Evolutionary conservation across 2,888 invertebrate species (phyloP).

Genomic region (Ganaspis brasiliensis): DNA sequence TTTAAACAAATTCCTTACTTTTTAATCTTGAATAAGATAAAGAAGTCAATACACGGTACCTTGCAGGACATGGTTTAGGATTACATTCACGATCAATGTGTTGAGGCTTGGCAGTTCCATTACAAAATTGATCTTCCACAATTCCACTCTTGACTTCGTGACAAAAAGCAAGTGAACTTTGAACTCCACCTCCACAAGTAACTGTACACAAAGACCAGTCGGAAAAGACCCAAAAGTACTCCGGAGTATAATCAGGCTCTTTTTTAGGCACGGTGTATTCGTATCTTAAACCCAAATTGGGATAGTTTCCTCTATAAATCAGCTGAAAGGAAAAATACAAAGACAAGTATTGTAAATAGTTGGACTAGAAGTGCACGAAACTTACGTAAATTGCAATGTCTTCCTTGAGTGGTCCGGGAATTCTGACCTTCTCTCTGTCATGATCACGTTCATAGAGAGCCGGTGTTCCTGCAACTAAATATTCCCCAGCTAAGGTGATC

Average conservation of each 20-base stretch:
- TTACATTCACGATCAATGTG: conserved; percentile 80
- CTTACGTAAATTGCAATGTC: conserved; percentile 84
- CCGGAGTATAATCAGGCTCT: conserved; percentile 83
- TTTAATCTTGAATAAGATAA: no score
- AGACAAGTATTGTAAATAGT: neutral
- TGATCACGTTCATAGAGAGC: conserved; percentile 82
- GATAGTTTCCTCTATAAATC: conserved; percentile 81
- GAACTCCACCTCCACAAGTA: conserved; percentile 90
- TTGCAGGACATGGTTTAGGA: conserved; percentile 81
- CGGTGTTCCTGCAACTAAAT: conserved; percentile 80
- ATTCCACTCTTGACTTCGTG: conserved; percentile 84
- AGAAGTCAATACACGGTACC: no score
- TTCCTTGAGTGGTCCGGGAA: conserved; percentile 85
- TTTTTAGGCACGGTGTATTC: conserved; percentile 90
- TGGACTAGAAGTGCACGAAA: conserved; percentile 54
- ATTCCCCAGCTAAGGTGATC: conserved; percentile 80
- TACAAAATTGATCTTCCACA: conserved; percentile 83
- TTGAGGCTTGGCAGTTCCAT: conserved; percentile 79
- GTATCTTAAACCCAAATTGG: conserved; percentile 91
- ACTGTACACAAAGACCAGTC: conserved; percentile 91
- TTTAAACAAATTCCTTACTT: no score
- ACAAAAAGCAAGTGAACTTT: conserved; percentile 83
- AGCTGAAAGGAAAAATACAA: conserved; percentile 62
- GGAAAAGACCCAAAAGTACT: conserved; percentile 88
- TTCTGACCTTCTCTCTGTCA: conserved; percentile 83